A percentile compares a stretch with the other conserved stretches of the same genome.
These are phyloP conservation scores for Clarias gariepinus DNA, from an alignment of 2,113 vertebrate genomes.

Conservation along the genomic window DNA sequence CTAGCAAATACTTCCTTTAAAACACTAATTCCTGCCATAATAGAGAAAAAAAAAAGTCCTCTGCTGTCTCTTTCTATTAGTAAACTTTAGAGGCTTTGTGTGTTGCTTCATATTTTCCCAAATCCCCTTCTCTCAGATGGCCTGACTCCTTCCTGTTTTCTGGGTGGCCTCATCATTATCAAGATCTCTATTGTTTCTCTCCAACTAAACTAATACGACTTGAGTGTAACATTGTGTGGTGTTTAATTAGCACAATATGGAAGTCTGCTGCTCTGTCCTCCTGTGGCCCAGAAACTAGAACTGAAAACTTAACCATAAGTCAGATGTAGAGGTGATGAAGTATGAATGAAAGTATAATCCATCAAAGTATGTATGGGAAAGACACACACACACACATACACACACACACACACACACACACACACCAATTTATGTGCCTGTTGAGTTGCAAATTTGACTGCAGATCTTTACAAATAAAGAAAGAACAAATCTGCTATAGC, in stretches of 20 bases:
- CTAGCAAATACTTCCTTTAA: not conserved
- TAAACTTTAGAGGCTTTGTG: constrained; percentile 35
- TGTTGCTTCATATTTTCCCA: constrained; percentile 43
- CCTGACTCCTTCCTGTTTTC: not conserved
- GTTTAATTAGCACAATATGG: not conserved
- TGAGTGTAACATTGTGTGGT: not conserved
- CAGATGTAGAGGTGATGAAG: not conserved
- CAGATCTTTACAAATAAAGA: not conserved
- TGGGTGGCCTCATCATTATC: constrained; percentile 16
- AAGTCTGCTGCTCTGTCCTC: not conserved
- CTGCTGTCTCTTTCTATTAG: constrained; percentile 32
- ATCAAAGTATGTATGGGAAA: not conserved
- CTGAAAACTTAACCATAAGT: not conserved
- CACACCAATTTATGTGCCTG: not conserved
- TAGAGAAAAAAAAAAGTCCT: constrained; percentile 54
- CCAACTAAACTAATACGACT: not conserved
- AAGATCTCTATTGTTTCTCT: constrained; percentile 36
- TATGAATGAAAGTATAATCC: not conserved
- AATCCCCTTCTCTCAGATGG: constrained; percentile 47
- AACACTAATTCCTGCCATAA: constrained; percentile 56
- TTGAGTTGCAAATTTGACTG: not conserved
- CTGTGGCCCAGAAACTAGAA: not conserved
- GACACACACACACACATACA: not conserved
- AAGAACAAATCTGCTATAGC: too few relatives aligned
- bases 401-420: not conserved